A percentile compares a stretch with the other conserved stretches of the same genome.
These are phyloP conservation scores for Chiloscyllium punctatum DNA, from an alignment of 2,797 vertebrate genomes.

Conservation along the genomic window DNA sequence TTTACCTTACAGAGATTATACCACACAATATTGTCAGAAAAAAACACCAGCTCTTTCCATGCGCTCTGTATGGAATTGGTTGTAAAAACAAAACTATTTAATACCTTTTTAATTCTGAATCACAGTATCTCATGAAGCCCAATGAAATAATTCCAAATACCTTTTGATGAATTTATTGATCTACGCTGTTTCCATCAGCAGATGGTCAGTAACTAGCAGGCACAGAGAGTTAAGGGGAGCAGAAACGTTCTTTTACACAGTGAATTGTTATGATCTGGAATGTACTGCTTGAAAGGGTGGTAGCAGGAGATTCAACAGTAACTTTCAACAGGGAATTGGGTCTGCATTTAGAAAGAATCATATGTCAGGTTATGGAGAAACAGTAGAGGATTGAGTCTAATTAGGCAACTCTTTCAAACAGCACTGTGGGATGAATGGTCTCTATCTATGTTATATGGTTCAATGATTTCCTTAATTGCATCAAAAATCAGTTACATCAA, in stretches of 20 bases:
- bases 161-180: not conserved
- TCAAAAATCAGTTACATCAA: not conserved
- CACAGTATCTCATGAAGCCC: not conserved
- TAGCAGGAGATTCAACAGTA: not conserved
- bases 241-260: not conserved
- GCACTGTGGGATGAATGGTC: no score
- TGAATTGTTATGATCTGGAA: not conserved
- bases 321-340: not conserved
- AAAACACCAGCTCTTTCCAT: not conserved
- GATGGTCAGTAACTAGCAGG: not conserved
- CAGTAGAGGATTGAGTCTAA: not conserved
- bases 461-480: not conserved
- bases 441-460: no score
- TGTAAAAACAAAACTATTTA: not conserved
- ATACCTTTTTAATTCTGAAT: not conserved
- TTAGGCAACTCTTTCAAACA: not conserved
- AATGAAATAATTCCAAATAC: not conserved
- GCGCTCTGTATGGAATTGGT: no score
- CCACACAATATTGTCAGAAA: not conserved
- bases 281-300: not conserved
- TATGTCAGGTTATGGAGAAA: not conserved
- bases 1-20: not conserved
- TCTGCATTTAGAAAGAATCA: not conserved
- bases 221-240: not conserved
- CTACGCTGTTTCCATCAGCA: not conserved